Conservation (phyloP, 1,140 invertebrate genomes). For the Oncopeltus fasciatus region DNA sequence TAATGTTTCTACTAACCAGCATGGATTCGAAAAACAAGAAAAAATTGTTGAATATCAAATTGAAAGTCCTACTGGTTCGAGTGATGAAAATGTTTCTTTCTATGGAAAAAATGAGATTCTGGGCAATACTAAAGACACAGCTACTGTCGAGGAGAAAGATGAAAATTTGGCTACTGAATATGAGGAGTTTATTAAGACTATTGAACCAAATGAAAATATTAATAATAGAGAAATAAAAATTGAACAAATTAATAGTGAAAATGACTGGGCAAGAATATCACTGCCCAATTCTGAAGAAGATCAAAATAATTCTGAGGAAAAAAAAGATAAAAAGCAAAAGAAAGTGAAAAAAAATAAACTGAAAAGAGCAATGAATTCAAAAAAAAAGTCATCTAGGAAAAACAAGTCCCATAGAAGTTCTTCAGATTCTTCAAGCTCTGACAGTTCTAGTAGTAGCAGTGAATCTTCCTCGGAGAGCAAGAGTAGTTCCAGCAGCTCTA, state of each 20-base stretch:
- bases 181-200: conserved; percentile 17
- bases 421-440: conserved; percentile 9
- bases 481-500: background rate
- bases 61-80: background rate
- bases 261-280: background rate
- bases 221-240: background rate
- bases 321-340: background rate
- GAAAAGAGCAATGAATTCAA: background rate
- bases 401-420: background rate
- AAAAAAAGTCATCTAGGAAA: background rate
- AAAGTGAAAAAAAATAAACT: background rate
- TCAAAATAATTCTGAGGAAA: background rate
- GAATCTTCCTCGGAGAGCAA: background rate
- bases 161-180: conserved; percentile 13
- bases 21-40: too few relatives aligned
- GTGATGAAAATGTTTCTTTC: too few relatives aligned
- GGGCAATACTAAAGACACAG: too few relatives aligned
- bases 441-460: background rate
- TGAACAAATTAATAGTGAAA: background rate
- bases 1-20: too few relatives aligned
- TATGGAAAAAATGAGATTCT: too few relatives aligned
- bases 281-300: background rate
- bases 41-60: too few relatives aligned
- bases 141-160: too few relatives aligned
- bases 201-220: background rate